Evolutionary conservation across 2,113 vertebrate species (phyloP).

Genomic region (Protomyctophum bolini): DNA sequence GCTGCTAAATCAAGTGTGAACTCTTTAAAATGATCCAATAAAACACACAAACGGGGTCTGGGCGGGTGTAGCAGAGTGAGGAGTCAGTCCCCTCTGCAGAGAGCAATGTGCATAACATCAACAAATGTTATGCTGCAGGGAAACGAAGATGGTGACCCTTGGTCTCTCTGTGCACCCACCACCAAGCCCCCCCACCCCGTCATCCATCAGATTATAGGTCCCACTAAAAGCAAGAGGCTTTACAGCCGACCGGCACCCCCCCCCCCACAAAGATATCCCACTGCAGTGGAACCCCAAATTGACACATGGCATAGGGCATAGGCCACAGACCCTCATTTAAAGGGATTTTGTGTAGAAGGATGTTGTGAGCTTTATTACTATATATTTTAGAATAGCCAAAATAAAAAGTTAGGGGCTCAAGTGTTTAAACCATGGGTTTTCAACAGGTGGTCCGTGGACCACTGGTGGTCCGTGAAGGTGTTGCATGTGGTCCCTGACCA

Average conservation of each 20-base stretch:
- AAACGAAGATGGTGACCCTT: constrained; percentile 87
- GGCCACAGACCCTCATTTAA: no score
- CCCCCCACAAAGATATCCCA: constrained; percentile 82
- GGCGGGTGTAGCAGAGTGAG: constrained; percentile 1
- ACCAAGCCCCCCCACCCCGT: constrained; percentile 67
- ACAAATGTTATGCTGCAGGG: constrained; percentile 68
- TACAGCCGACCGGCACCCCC: constrained; percentile 82
- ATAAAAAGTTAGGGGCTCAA: no score
- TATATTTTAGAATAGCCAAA: no score
- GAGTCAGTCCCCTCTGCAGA: constrained; percentile 61
- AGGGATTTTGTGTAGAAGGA: no score
- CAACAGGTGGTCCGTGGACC: no score
- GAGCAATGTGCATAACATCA: constrained; percentile 76
- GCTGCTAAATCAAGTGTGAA: constrained; percentile 70
- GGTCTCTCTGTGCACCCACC: constrained; percentile 80
- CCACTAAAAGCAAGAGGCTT: constrained; percentile 88
- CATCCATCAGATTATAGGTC: constrained; percentile 93
- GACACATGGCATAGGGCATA: no score
- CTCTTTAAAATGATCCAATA: constrained; percentile 64
- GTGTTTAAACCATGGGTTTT: no score
- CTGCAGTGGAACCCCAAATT: no score
- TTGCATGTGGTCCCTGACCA: no score
- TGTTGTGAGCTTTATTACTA: no score
- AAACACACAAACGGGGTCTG: constrained; percentile 33
- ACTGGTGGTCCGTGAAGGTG: no score